Conservation (phyloP, 2,113 vertebrate species). For the Cebus imitator region DNA sequence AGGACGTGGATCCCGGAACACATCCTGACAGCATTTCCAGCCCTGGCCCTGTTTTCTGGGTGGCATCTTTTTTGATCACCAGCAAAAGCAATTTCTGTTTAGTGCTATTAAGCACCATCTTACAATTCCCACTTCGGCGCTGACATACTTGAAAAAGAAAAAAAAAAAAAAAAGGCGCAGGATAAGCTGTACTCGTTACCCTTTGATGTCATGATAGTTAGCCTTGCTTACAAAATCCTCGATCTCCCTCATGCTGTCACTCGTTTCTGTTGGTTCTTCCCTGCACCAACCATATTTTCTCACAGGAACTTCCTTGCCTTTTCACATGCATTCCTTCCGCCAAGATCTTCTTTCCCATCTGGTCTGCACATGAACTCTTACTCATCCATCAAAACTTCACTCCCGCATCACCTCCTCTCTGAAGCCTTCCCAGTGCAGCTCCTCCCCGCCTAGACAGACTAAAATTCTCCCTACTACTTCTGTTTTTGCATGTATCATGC, state of each 20-base stretch:
- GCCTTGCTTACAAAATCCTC: not conserved
- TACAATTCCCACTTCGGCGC: not conserved
- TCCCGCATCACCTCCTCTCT: not conserved
- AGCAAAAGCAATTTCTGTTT: not conserved
- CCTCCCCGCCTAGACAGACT: not conserved
- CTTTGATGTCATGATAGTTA: not conserved
- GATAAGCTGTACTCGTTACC: no score
- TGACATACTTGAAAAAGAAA: not conserved
- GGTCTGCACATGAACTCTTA: not conserved
- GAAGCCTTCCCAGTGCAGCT: not conserved
- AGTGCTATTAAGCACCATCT: not conserved
- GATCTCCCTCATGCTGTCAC: rapidly evolving
- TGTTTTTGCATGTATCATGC: not conserved
- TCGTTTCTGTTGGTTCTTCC: not conserved
- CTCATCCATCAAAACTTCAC: not conserved
- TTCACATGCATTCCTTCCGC: not conserved
- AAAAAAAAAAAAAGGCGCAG: not conserved
- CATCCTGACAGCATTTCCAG: not conserved
- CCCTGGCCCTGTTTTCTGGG: not conserved
- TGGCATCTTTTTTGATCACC: not conserved
- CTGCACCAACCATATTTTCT: not conserved
- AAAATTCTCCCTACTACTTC: not conserved
- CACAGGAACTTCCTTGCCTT: not conserved
- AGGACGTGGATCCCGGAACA: not conserved
- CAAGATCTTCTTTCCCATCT: not conserved